Conservation (phyloP, 2,888 invertebrate genomes). For the Brachypterus glaber region DNA sequence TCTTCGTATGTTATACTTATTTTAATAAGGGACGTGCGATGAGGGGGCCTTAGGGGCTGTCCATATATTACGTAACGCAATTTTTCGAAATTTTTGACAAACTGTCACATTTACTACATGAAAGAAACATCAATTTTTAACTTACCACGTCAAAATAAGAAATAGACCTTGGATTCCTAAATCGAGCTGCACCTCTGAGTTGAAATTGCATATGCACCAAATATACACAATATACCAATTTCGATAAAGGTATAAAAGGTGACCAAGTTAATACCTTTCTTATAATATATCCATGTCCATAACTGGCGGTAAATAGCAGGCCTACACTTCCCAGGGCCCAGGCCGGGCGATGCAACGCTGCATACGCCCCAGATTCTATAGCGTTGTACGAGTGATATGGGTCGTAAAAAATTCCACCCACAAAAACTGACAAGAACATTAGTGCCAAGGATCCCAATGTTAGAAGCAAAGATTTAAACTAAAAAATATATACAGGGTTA, state of each 20-base stretch:
- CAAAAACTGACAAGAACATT: constrained; percentile 42
- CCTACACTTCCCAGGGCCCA: constrained; percentile 47
- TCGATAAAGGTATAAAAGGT: constrained; percentile 50
- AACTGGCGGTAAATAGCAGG: constrained; percentile 45
- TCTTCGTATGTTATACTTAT: too few relatives aligned
- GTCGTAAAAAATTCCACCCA: constrained; percentile 46
- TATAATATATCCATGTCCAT: constrained; percentile 39
- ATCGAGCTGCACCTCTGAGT: constrained; percentile 43
- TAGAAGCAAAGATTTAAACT: constrained; percentile 45
- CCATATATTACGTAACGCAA: too few relatives aligned
- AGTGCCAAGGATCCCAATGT: constrained; percentile 37
- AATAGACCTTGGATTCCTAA: constrained; percentile 41
- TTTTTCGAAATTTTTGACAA: too few relatives aligned
- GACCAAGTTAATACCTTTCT: constrained; percentile 46
- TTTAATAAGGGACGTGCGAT: too few relatives aligned
- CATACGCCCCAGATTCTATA: constrained; percentile 48
- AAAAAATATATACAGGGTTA: too few relatives aligned
- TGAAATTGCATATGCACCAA: constrained; percentile 49
- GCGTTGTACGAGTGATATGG: constrained; percentile 43
- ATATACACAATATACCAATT: constrained; percentile 48
- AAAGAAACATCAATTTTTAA: constrained; percentile 9
- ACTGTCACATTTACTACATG: too few relatives aligned
- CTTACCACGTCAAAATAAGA: constrained; percentile 38
- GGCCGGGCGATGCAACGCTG: constrained; percentile 47
- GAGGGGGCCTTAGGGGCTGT: background rate